These are phyloP conservation scores for Engystomops pustulosus DNA, from an alignment of 2,113 vertebrate genomes.

Conservation along the genomic window DNA sequence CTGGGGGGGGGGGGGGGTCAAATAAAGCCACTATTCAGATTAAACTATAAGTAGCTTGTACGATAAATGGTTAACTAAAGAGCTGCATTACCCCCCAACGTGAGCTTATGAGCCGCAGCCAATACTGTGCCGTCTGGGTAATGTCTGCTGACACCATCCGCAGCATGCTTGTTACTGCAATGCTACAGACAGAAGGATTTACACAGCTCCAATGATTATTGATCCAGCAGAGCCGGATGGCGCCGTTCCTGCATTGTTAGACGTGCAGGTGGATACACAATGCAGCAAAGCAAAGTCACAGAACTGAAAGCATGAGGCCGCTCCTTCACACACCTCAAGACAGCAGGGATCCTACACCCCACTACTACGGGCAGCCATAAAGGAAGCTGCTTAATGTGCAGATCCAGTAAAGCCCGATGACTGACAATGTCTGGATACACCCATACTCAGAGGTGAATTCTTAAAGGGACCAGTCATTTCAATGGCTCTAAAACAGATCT, in stretches of 20 bases:
- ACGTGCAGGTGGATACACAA: conserved; percentile 33
- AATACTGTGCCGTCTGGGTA: not conserved
- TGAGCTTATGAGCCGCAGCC: not conserved
- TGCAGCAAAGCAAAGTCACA: not conserved
- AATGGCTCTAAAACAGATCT: too few relatives aligned
- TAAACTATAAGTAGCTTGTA: too few relatives aligned
- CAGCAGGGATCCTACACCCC: too few relatives aligned
- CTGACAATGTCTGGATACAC: too few relatives aligned
- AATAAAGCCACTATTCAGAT: too few relatives aligned
- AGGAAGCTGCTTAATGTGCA: too few relatives aligned
- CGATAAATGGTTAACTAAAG: not conserved
- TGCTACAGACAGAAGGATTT: conserved; percentile 30
- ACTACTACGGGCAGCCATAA: too few relatives aligned
- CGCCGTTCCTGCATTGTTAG: conserved; percentile 56
- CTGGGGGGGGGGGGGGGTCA: too few relatives aligned
- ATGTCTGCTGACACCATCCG: not conserved
- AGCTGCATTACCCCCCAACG: not conserved
- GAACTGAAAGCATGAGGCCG: not conserved
- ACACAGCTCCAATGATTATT: conserved; percentile 50
- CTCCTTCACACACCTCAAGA: not conserved
- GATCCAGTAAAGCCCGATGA: too few relatives aligned
- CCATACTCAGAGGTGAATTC: too few relatives aligned
- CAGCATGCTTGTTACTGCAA: conserved; percentile 19
- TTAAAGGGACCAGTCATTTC: too few relatives aligned
- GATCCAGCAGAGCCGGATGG: conserved; percentile 23